Conservation (phyloP, 1,140 invertebrate genomes). For the Ctenoplectra terminalis region DNA sequence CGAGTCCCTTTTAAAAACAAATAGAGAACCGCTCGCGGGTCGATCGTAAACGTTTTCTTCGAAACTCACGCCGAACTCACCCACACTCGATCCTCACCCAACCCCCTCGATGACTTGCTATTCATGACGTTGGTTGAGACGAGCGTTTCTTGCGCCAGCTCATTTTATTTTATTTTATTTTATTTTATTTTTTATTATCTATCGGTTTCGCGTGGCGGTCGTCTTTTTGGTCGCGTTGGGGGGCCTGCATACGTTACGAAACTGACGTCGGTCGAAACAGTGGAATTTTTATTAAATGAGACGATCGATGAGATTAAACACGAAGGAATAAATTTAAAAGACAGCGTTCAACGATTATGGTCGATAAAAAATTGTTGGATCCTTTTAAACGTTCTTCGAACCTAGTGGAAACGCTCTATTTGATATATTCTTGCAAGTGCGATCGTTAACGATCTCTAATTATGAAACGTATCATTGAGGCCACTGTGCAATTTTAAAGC, state of each 20-base stretch:
- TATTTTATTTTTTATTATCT: background rate
- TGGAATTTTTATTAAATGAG: background rate
- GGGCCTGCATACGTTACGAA: background rate
- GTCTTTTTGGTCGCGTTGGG: background rate
- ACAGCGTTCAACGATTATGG: no score
- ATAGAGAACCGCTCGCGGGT: constrained; percentile 46
- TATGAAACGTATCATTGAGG: no score
- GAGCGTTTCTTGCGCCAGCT: background rate
- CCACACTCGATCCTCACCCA: background rate
- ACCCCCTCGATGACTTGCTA: background rate
- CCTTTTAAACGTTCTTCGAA: no score
- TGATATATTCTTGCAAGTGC: no score
- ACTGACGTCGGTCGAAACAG: background rate
- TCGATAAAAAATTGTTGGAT: no score
- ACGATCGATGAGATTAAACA: no score
- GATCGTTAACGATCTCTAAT: no score
- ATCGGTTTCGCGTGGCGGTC: background rate
- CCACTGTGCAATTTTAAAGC: no score
- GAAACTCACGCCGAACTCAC: constrained; percentile 20
- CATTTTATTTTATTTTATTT: no score
- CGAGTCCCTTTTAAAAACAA: constrained; percentile 66
- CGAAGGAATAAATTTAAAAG: no score
- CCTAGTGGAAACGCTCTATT: no score
- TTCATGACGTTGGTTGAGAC: background rate
- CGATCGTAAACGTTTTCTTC: constrained; percentile 58